These are phyloP conservation scores for Agrotis puta DNA, from an alignment of 2,888 invertebrate species.

Conservation along the genomic window DNA sequence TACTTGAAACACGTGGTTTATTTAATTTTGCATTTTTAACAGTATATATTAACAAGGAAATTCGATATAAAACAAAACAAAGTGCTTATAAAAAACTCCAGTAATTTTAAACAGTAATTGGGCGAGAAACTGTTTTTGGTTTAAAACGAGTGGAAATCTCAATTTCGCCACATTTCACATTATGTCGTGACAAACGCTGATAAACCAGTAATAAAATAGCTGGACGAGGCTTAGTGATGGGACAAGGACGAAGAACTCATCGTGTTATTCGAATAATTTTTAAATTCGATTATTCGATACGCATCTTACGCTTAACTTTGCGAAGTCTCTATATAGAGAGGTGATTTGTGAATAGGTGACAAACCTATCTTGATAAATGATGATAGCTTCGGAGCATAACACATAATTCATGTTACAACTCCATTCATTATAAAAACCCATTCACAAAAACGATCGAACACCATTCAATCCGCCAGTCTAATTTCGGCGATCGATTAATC, in stretches of 20 bases:
- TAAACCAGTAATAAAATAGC: constrained; percentile 67
- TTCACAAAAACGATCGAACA: constrained; percentile 61
- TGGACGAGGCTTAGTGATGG: constrained; percentile 45
- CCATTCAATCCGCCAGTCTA: constrained; percentile 55
- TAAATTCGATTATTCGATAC: neutral
- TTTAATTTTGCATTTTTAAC: constrained; percentile 31
- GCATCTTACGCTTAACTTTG: neutral
- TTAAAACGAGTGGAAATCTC: constrained; percentile 15
- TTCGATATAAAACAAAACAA: constrained; percentile 32
- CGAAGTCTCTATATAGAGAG: neutral
- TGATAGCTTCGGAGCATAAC: constrained; percentile 24
- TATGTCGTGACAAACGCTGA: constrained; percentile 74
- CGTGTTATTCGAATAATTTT: constrained; percentile 22
- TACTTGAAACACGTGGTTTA: constrained; percentile 30
- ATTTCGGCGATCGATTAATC: constrained; percentile 68
- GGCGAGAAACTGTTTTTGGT: constrained; percentile 37
- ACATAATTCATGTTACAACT: constrained; percentile 46
- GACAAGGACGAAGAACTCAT: neutral
- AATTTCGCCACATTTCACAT: constrained; percentile 39
- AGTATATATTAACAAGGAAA: constrained; percentile 40
- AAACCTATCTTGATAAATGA: constrained; percentile 37
- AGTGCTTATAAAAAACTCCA: constrained; percentile 37
- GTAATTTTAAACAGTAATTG: constrained; percentile 42
- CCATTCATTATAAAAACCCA: constrained; percentile 58
- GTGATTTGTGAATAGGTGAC: constrained; percentile 18